Percentiles rank a stretch among this genome's conserved stretches.
phyloP scores from a whole-genome alignment of 2,113 vertebrate species.

The Bungarus multicinctus region DNA sequence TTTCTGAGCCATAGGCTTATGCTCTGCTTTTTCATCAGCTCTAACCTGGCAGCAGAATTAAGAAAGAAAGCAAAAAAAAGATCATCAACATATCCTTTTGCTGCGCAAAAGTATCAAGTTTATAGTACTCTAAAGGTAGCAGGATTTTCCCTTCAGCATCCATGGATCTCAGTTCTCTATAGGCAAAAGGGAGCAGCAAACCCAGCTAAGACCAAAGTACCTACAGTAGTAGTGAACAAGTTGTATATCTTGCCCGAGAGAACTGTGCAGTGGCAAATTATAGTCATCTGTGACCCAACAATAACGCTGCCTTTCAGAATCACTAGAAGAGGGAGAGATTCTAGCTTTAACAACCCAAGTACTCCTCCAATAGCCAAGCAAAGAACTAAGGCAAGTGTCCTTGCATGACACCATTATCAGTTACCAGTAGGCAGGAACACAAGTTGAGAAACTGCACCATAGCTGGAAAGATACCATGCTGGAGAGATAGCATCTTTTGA shows the following conservation, averaged over 20 bases:
- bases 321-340: background rate
- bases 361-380: background rate
- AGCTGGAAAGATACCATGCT: background rate
- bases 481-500: background rate
- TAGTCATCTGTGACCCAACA: background rate
- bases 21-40: background rate
- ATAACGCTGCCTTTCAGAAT: background rate
- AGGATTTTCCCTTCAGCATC: background rate
- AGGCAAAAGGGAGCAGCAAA: background rate
- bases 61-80: background rate
- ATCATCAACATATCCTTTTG: background rate
- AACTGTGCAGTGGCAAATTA: background rate
- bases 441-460: background rate
- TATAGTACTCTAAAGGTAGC: background rate
- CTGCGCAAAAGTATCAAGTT: background rate
- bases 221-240: background rate
- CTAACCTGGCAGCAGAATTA: background rate
- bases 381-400: background rate
- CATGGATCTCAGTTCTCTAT: background rate
- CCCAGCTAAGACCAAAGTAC: background rate
- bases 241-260: background rate
- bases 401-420: background rate
- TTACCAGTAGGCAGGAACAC: background rate
- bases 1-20: background rate
- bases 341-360: background rate